Percentiles rank a stretch among this genome's conserved stretches.
Conservation (phyloP, 2,888 invertebrate species). For the Drosophila ustulata region DNA sequence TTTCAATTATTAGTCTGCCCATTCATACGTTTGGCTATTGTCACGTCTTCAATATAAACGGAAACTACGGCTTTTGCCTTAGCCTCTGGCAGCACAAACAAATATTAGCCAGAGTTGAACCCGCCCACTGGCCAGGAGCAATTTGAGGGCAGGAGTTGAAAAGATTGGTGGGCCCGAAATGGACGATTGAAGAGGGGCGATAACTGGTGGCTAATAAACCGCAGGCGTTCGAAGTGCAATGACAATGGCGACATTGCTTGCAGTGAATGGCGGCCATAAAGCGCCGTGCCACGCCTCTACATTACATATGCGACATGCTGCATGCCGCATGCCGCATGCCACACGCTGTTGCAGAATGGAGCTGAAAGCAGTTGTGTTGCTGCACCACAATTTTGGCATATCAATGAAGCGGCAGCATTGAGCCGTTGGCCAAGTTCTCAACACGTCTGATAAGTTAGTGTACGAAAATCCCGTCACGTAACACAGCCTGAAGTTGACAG, state of each 20-base stretch:
- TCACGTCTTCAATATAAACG: not conserved
- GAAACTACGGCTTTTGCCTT: not conserved
- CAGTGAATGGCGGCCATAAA: conserved; percentile 28
- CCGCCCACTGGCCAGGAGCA: not conserved
- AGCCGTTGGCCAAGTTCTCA: conserved; percentile 39
- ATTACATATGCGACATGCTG: not conserved
- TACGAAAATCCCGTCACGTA: conserved; percentile 47
- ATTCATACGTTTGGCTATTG: not conserved
- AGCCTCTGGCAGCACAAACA: not conserved
- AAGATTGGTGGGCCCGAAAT: not conserved
- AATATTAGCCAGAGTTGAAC: conserved; percentile 22
- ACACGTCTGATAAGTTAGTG: conserved; percentile 54
- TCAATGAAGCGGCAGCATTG: conserved; percentile 35
- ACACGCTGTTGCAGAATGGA: conserved; percentile 2
- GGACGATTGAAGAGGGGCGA: not conserved
- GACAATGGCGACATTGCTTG: conserved; percentile 19
- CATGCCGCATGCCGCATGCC: not conserved
- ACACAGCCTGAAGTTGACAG: conserved; percentile 31
- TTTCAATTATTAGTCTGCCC: not conserved
- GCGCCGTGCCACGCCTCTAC: conserved; percentile 1
- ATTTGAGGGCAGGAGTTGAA: not conserved
- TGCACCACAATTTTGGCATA: conserved; percentile 41
- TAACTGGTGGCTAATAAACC: conserved; percentile 34
- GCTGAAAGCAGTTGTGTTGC: conserved; percentile 9
- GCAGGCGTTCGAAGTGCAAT: conserved; percentile 27